phyloP scores from a whole-genome alignment of 2,888 invertebrate genomes.

The Aproaerema taeniolella region DNA sequence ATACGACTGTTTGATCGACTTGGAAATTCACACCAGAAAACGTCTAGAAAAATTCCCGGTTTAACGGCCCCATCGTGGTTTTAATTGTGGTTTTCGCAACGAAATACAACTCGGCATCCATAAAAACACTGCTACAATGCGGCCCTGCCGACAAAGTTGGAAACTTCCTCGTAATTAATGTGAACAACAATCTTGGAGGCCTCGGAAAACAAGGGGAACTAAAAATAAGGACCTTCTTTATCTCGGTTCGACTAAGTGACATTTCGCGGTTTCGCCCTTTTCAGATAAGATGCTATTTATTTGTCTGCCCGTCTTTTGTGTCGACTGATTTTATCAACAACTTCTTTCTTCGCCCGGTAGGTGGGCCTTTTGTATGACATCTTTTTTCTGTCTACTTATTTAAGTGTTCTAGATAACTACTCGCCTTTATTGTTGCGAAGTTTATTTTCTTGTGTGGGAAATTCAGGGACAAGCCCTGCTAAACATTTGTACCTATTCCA shows the following conservation, averaged over 20 bases:
- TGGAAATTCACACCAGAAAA: too few species aligned
- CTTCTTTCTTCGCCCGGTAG: background rate
- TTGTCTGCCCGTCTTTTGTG: conserved; percentile 37
- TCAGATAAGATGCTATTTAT: conserved; percentile 59
- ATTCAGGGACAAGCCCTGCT: too few species aligned
- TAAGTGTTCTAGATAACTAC: background rate
- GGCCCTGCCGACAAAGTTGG: conserved; percentile 9
- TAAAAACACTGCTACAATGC: too few species aligned
- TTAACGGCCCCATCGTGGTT: too few species aligned
- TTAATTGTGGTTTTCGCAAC: too few species aligned
- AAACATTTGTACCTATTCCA: too few species aligned
- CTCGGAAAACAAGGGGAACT: conserved; percentile 14
- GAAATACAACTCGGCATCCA: too few species aligned
- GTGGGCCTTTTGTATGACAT: background rate
- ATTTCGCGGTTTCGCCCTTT: conserved; percentile 43
- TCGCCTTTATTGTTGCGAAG: background rate
- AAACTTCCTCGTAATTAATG: conserved; percentile 17
- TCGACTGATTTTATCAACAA: conserved; percentile 17
- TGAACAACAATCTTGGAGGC: conserved; percentile 16
- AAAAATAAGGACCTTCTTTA: conserved; percentile 19
- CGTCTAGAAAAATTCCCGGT: too few species aligned
- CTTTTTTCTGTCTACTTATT: background rate
- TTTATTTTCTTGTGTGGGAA: background rate
- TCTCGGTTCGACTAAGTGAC: conserved; percentile 35
- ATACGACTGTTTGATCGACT: too few species aligned